Evolutionary conservation across 1,140 invertebrate genomes (phyloP).

Genomic region (Drosophila asahinai): DNA sequence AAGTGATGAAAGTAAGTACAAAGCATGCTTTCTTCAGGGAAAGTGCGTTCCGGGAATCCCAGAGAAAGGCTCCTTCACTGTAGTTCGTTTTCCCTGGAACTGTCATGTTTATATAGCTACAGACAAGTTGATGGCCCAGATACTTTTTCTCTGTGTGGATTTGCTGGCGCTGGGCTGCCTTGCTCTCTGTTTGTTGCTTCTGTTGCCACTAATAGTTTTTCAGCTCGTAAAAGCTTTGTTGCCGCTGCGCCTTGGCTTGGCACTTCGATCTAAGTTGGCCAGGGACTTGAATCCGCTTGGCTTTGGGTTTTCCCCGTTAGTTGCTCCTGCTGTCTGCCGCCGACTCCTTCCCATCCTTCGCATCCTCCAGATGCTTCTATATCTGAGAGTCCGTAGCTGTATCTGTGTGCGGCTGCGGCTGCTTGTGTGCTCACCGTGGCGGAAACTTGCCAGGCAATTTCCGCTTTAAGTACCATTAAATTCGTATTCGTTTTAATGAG

Average conservation of each 20-base stretch:
- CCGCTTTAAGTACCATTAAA: constrained; percentile 85
- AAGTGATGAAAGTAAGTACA: background rate
- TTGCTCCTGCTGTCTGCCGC: constrained; percentile 15
- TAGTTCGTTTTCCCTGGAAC: background rate
- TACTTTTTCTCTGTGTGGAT: constrained; percentile 19
- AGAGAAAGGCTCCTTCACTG: background rate
- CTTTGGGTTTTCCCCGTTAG: constrained; percentile 30
- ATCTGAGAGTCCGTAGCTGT: constrained; percentile 19
- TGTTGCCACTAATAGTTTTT: constrained; percentile 76
- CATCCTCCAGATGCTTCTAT: constrained; percentile 10
- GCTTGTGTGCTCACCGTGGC: constrained; percentile 66
- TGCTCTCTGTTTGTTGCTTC: constrained; percentile 19
- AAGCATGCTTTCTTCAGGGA: background rate
- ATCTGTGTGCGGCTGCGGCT: constrained; percentile 25
- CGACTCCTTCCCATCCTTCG: constrained; percentile 5
- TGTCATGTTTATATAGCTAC: background rate
- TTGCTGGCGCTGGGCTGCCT: background rate
- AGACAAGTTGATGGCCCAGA: background rate
- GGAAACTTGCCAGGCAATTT: constrained; percentile 84
- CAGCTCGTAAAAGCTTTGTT: constrained; percentile 77
- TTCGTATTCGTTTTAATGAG: constrained; percentile 84
- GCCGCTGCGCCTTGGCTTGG: constrained; percentile 29
- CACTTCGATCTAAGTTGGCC: constrained; percentile 70
- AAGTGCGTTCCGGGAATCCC: background rate
- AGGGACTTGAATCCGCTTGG: constrained; percentile 37